phyloP scores from a whole-genome alignment of 2,888 invertebrate genomes.

The Noctua fimbriata region DNA sequence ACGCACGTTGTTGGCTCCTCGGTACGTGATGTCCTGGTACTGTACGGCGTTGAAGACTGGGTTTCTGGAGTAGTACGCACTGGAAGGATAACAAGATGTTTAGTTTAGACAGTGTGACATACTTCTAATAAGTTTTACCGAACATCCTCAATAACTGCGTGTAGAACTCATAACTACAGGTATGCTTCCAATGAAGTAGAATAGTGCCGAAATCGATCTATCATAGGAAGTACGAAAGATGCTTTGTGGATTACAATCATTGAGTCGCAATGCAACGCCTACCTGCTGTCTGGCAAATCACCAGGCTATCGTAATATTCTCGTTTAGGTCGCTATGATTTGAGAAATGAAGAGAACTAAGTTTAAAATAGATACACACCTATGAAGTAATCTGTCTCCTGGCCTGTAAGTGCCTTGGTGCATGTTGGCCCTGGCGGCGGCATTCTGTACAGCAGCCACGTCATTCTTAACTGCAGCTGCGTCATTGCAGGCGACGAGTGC shows the following conservation, averaged over 20 bases:
- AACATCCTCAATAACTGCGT: background rate
- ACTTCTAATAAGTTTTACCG: background rate
- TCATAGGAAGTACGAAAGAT: too few relatives aligned
- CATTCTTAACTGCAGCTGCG: slow-evolving; percentile 1
- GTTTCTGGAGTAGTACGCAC: slow-evolving; percentile 66
- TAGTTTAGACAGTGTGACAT: background rate
- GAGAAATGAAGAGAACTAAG: background rate
- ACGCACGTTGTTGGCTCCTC: slow-evolving; percentile 74
- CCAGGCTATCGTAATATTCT: background rate
- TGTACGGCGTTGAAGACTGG: slow-evolving; percentile 75
- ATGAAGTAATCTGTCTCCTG: too few relatives aligned
- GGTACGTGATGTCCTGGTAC: slow-evolving; percentile 78
- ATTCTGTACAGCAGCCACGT: slow-evolving; percentile 8
- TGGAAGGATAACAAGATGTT: background rate
- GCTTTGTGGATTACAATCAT: too few relatives aligned
- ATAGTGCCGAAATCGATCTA: background rate
- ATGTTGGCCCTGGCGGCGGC: slow-evolving; percentile 19
- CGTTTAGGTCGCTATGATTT: background rate
- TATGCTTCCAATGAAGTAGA: background rate
- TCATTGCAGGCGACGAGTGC: slow-evolving; percentile 13
- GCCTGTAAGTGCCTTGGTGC: slow-evolving; percentile 6
- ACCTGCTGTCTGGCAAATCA: background rate
- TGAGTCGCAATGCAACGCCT: background rate
- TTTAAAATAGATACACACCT: background rate
- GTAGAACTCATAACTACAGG: background rate